Conservation (phyloP, 2,888 invertebrate species). For the Scaptodrosophila latifasciaeformis region DNA sequence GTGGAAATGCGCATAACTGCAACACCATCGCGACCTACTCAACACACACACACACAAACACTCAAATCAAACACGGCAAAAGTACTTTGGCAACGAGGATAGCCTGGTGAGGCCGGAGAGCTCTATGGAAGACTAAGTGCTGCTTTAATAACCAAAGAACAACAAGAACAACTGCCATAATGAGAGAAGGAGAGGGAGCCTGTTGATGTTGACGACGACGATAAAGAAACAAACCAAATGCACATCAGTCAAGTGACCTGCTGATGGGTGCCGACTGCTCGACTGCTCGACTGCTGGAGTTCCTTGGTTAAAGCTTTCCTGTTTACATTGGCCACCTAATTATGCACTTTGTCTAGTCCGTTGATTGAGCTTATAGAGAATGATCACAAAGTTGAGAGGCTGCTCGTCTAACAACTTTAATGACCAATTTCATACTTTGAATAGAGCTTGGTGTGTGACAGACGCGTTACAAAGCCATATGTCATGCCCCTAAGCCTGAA, state of each 20-base stretch:
- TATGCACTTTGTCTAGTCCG: slow-evolving; percentile 42
- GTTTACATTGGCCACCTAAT: slow-evolving; percentile 14
- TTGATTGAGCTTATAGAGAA: slow-evolving; percentile 26
- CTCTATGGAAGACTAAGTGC: slow-evolving; percentile 50
- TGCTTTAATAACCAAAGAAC: slow-evolving; percentile 53
- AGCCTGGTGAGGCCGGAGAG: neutral
- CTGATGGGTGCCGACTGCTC: no score
- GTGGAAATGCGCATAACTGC: slow-evolving; percentile 63
- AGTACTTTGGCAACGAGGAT: neutral
- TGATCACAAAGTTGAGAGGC: no score
- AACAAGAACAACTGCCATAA: slow-evolving; percentile 22
- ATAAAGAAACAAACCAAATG: slow-evolving; percentile 26
- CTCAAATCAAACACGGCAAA: no score
- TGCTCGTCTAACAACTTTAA: no score
- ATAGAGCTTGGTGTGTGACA: no score
- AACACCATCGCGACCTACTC: slow-evolving; percentile 37
- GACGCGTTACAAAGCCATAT: no score
- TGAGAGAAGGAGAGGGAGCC: neutral
- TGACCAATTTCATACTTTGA: no score
- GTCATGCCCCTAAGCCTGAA: no score
- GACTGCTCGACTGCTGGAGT: no score
- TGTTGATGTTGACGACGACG: slow-evolving; percentile 10
- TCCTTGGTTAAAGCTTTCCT: no score
- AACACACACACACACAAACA: slow-evolving; percentile 19
- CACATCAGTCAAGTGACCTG: neutral